phyloP scores from a whole-genome alignment of 1,140 invertebrate species.

The Rhopalosiphum maidis region DNA sequence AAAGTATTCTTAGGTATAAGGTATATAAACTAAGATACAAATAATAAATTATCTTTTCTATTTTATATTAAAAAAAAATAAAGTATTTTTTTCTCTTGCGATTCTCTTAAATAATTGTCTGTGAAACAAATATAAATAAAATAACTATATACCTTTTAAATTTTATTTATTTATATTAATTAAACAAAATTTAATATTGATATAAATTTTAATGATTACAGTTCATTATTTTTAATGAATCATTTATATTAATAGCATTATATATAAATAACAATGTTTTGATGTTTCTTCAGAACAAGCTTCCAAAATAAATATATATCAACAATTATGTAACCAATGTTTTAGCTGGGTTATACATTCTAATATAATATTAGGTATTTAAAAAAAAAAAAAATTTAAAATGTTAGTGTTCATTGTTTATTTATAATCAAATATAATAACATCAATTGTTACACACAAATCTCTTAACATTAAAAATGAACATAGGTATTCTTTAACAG shows the following conservation, averaged over 20 bases:
- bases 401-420: background rate
- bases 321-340: background rate
- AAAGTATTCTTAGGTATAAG: too few relatives aligned
- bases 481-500: background rate
- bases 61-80: too few relatives aligned
- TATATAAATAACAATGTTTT: background rate
- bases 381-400: background rate
- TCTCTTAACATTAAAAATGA: slow-evolving; percentile 19
- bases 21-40: too few relatives aligned
- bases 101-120: too few relatives aligned
- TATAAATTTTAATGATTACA: too few relatives aligned
- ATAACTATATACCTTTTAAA: background rate
- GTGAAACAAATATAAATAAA: background rate
- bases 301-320: too few relatives aligned
- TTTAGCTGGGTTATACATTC: background rate
- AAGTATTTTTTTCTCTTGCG: too few relatives aligned
- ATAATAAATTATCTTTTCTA: too few relatives aligned
- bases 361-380: background rate
- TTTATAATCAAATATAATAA: slow-evolving; percentile 23
- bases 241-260: too few relatives aligned
- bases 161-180: background rate
- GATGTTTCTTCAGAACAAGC: too few relatives aligned
- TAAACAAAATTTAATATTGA: too few relatives aligned
- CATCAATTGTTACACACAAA: slow-evolving; percentile 24
- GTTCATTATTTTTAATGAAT: too few relatives aligned